phyloP scores from a whole-genome alignment of 2,797 vertebrate species.

The Tamandua tetradactyla region DNA sequence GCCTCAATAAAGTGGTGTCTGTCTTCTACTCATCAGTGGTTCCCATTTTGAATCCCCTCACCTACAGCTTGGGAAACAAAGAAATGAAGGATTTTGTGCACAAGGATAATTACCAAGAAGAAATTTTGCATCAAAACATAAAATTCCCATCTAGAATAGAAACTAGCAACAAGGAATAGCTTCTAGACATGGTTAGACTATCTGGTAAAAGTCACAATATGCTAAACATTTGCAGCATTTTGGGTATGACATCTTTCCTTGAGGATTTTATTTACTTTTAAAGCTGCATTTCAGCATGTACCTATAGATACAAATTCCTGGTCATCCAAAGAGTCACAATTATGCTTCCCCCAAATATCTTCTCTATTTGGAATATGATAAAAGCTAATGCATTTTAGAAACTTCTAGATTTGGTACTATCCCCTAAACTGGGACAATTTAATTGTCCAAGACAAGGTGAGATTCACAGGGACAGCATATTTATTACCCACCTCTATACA shows the following conservation, averaged over 20 bases:
- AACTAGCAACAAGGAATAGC: background rate
- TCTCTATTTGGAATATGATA: background rate
- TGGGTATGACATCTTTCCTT: background rate
- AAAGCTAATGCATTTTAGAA: background rate
- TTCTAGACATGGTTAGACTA: background rate
- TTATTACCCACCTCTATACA: background rate
- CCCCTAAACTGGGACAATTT: background rate
- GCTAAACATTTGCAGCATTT: background rate
- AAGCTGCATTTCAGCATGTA: background rate
- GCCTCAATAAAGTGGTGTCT: slow-evolving; percentile 60
- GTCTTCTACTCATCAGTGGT: slow-evolving; percentile 70
- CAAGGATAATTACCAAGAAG: background rate
- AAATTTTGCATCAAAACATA: background rate
- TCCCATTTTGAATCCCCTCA: slow-evolving; percentile 74
- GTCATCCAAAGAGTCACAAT: background rate
- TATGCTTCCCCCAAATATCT: background rate
- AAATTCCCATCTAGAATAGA: background rate
- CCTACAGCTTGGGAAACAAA: too few species aligned
- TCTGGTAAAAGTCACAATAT: background rate
- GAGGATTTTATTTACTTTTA: background rate
- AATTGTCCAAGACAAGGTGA: background rate
- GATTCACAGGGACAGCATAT: background rate
- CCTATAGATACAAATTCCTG: background rate
- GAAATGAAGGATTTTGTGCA: slow-evolving; percentile 68
- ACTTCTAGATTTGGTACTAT: too few species aligned